Conservation (phyloP, 2,113 vertebrate species). For the Panthera leo region DNA sequence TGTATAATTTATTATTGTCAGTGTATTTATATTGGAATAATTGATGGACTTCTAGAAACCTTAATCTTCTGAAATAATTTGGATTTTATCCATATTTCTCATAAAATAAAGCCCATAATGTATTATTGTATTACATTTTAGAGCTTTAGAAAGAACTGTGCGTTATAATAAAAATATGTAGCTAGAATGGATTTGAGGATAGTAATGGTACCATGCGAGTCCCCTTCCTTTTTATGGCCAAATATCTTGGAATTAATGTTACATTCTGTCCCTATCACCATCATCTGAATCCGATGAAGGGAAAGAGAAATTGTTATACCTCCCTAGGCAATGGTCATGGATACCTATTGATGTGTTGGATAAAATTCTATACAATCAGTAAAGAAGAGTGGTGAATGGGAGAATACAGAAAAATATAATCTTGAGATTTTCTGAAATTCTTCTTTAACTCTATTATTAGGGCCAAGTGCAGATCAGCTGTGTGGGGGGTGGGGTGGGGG, state of each 20-base stretch:
- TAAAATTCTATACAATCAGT: neutral
- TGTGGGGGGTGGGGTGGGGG: neutral
- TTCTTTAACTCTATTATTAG: neutral
- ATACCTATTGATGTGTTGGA: neutral
- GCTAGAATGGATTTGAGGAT: neutral
- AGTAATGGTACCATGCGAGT: neutral
- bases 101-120: neutral
- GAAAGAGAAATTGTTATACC: neutral
- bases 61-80: constrained; percentile 13
- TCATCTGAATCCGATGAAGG: neutral
- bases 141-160: constrained; percentile 1
- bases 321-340: neutral
- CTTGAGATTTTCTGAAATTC: neutral
- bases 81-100: constrained; percentile 6
- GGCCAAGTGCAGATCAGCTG: neutral
- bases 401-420: neutral
- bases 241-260: constrained; percentile 4
- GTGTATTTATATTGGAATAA: neutral
- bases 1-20: neutral
- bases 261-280: neutral
- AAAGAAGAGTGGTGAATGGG: neutral
- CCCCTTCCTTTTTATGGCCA: neutral
- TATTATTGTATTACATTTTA: neutral
- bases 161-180: neutral
- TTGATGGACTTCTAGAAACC: neutral